These are phyloP conservation scores for Antheraea pernyi DNA, from an alignment of 1,140 invertebrate species.

Conservation along the genomic window DNA sequence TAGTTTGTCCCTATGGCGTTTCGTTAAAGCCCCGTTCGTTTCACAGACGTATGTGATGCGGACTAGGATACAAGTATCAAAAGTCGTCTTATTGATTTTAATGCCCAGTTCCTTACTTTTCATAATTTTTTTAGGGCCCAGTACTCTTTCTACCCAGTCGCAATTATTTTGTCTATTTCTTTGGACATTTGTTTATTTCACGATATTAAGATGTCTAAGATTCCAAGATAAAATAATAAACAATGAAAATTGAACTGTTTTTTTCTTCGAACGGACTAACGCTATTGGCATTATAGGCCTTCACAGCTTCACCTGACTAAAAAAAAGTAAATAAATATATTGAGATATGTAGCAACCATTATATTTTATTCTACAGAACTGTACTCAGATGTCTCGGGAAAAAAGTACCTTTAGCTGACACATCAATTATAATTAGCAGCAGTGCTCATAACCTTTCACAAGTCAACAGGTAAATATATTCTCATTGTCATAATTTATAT, in stretches of 20 bases:
- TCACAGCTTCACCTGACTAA: too few relatives aligned
- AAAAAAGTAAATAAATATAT: too few relatives aligned
- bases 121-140: slow-evolving; percentile 14
- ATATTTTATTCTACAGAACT: slow-evolving; percentile 80
- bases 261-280: too few relatives aligned
- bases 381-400: slow-evolving; percentile 89
- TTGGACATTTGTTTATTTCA: background rate
- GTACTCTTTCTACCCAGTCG: slow-evolving; percentile 16
- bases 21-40: slow-evolving; percentile 11
- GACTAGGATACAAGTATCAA: slow-evolving; percentile 14
- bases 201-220: background rate
- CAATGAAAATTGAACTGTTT: too few relatives aligned
- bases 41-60: slow-evolving; percentile 4
- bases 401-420: slow-evolving; percentile 90
- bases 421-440: slow-evolving; percentile 84
- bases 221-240: too few relatives aligned
- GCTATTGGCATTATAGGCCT: too few relatives aligned
- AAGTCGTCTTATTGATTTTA: slow-evolving; percentile 10
- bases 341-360: too few relatives aligned
- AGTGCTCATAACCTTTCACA: slow-evolving; percentile 86
- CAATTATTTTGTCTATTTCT: slow-evolving; percentile 21
- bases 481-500: too few relatives aligned
- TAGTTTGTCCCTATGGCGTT: too few relatives aligned
- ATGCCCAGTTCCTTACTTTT: background rate
- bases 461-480: slow-evolving; percentile 75